Conservation (phyloP, 2,797 vertebrate species). For the Psittacula derbiana region DNA sequence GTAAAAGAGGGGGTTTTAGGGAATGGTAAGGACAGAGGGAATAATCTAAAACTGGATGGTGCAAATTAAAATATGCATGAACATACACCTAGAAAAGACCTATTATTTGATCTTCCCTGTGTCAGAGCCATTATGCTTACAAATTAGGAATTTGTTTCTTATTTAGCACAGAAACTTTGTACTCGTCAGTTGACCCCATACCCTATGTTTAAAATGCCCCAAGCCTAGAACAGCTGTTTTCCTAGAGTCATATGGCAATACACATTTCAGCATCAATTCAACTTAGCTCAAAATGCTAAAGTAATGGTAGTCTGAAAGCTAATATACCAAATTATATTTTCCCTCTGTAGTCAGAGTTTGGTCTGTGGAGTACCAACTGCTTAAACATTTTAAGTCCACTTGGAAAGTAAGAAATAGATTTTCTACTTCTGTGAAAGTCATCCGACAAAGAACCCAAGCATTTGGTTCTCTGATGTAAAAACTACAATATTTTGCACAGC, state of each 20-base stretch:
- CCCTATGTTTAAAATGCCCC: background rate
- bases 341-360: background rate
- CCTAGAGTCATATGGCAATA: background rate
- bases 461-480: constrained; percentile 17
- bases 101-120: background rate
- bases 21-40: background rate
- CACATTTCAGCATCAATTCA: background rate
- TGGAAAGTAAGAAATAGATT: constrained; percentile 13
- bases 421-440: constrained; percentile 21
- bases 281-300: background rate
- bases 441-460: background rate
- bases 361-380: background rate
- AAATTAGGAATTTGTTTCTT: background rate
- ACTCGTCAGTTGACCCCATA: background rate
- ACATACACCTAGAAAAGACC: background rate
- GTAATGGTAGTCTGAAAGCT: background rate
- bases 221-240: background rate
- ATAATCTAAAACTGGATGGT: background rate
- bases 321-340: background rate
- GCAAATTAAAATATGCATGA: background rate
- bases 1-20: background rate
- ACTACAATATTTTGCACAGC: constrained; percentile 14
- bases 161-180: constrained; percentile 10
- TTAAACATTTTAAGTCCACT: background rate
- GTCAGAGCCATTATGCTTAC: background rate